These are phyloP conservation scores for Azemiops feae DNA, from an alignment of 2,113 vertebrate genomes.

Conservation along the genomic window DNA sequence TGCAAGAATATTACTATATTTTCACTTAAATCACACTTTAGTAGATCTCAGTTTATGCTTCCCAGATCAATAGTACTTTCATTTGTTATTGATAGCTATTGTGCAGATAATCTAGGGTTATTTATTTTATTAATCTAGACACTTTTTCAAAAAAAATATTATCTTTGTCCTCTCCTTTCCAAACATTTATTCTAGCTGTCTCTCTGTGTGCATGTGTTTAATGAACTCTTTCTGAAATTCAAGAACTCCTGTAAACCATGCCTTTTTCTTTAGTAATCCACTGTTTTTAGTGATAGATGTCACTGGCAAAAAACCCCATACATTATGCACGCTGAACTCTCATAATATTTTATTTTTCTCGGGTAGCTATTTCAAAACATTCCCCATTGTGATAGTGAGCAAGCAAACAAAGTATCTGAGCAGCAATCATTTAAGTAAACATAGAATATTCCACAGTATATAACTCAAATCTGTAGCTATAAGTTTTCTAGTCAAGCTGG, in stretches of 20 bases:
- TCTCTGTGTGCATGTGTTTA: neutral
- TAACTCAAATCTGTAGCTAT: conserved; percentile 8
- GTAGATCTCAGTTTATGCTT: neutral
- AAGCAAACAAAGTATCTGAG: conserved; percentile 27
- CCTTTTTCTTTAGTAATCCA: conserved; percentile 41
- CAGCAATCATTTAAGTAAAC: conserved; percentile 51
- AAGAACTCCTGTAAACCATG: conserved; percentile 6
- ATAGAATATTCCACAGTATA: conserved; percentile 12
- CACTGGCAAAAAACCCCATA: conserved; percentile 17
- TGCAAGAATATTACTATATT: neutral
- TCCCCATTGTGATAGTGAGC: conserved; percentile 36
- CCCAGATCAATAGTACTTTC: neutral
- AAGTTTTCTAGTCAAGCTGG: conserved; percentile 5
- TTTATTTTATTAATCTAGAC: neutral
- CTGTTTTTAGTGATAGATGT: conserved; percentile 31
- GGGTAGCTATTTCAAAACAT: conserved; percentile 21
- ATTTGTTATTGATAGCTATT: neutral
- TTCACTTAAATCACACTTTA: neutral
- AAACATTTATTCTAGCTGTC: conserved; percentile 10
- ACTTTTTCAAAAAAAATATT: neutral
- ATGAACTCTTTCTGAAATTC: conserved; percentile 24
- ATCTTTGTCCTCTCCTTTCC: neutral
- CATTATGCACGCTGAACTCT: conserved; percentile 23
- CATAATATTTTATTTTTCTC: conserved; percentile 8
- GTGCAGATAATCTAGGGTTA: neutral